phyloP scores from a whole-genome alignment of 2,888 invertebrate species.

The Cataglyphis altisquamis region DNA sequence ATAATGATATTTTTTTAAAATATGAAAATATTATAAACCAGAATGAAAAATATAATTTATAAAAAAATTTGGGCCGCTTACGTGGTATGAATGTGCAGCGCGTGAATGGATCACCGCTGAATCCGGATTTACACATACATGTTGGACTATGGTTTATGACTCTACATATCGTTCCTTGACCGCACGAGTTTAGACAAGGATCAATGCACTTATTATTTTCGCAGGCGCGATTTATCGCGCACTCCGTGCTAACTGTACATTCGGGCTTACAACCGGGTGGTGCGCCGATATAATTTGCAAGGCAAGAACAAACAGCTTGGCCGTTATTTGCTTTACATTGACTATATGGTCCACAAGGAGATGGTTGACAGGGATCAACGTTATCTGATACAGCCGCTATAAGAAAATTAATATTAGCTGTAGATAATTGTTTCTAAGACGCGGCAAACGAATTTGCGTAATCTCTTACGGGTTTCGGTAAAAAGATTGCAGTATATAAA shows the following conservation, averaged over 20 bases:
- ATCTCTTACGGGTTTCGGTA: conserved; percentile 90
- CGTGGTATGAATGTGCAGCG: conserved; percentile 79
- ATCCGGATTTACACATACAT: conserved; percentile 86
- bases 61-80: conserved; percentile 58
- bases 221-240: conserved; percentile 89
- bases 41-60: not conserved
- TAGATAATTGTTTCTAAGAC: not conserved
- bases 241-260: conserved; percentile 90
- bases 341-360: conserved; percentile 92
- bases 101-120: conserved; percentile 87
- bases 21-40: conserved; percentile 8
- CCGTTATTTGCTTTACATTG: conserved; percentile 89
- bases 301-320: conserved; percentile 89
- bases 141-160: conserved; percentile 87
- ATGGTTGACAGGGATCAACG: conserved; percentile 88
- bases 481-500: conserved; percentile 88
- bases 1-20: not conserved
- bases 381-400: conserved; percentile 51
- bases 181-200: conserved; percentile 89
- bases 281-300: conserved; percentile 88
- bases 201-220: conserved; percentile 89
- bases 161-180: conserved; percentile 87
- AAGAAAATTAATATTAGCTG: conserved; percentile 47
- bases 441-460: not conserved
- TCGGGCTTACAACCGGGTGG: conserved; percentile 91